phyloP scores from a whole-genome alignment of 2,113 vertebrate genomes.

The Equus przewalskii region DNA sequence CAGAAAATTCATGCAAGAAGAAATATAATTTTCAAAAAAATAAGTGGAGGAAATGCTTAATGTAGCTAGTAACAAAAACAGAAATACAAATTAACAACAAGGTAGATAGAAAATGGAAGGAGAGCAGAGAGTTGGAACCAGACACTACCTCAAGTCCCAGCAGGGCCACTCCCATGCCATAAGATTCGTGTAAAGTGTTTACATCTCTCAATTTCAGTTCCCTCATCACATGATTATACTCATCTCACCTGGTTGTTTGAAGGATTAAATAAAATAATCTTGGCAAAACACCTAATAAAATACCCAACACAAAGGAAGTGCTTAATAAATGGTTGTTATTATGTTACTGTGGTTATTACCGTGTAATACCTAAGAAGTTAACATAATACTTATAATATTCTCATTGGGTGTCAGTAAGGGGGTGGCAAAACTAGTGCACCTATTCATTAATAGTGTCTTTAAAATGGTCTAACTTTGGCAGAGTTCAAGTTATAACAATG shows the following conservation, averaged over 20 bases:
- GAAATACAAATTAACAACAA: background rate
- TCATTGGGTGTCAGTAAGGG: background rate
- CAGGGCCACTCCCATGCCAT: background rate
- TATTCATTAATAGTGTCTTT: background rate
- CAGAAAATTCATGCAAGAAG: background rate
- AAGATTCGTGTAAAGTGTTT: background rate
- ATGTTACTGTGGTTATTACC: background rate
- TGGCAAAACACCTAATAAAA: background rate
- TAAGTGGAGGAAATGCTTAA: background rate
- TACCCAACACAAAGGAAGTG: slow-evolving; percentile 8
- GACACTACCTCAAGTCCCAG: background rate
- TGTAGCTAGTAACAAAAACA: background rate
- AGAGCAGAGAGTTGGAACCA: background rate
- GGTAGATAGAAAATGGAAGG: background rate
- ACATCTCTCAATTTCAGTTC: background rate
- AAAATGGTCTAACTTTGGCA: background rate
- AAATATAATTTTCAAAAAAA: slow-evolving; percentile 16
- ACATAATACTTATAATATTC: background rate
- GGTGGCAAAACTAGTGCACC: background rate
- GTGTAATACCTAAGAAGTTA: background rate
- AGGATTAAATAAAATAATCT: slow-evolving; percentile 25
- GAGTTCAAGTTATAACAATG: background rate
- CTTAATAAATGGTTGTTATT: background rate
- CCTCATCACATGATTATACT: background rate
- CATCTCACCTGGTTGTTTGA: background rate